Evolutionary conservation across 2,797 vertebrate species (phyloP).

Genomic region (Thaleichthys pacificus): DNA sequence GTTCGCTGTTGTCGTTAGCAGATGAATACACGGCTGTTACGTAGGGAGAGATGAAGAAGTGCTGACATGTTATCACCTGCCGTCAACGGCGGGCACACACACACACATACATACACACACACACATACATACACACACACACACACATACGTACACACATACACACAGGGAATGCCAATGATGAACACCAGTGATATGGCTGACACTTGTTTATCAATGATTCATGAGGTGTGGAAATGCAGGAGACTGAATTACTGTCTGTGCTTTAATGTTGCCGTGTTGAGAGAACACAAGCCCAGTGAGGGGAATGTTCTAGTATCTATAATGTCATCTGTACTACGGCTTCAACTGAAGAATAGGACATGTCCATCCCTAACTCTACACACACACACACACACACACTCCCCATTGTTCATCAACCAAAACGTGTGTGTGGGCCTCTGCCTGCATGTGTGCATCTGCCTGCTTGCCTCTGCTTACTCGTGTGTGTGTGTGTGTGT

Average conservation of each 20-base stretch:
- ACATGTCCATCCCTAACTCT: no score
- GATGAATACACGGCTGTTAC: not conserved
- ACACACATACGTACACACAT: not conserved
- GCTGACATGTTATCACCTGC: not conserved
- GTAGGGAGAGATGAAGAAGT: not conserved
- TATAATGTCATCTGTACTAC: no score
- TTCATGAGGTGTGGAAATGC: not conserved
- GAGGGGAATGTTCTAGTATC: no score
- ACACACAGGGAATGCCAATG: not conserved
- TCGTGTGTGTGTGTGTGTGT: slow-evolving; percentile 14
- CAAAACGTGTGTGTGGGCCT: not conserved
- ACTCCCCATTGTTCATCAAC: no score
- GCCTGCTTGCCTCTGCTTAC: not conserved
- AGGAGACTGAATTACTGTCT: no score
- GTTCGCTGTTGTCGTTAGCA: not conserved
- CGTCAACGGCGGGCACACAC: not conserved
- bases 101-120: not conserved
- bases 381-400: no score
- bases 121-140: not conserved
- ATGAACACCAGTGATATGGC: not conserved
- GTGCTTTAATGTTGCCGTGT: no score
- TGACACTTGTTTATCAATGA: not conserved
- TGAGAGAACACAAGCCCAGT: no score
- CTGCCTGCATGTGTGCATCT: not conserved
- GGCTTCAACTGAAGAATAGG: no score